Evolutionary conservation across 2,113 vertebrate species (phyloP), one percentile per base, ranked within the genome.

Genomic region (Chaetops frenatus): DNA sequence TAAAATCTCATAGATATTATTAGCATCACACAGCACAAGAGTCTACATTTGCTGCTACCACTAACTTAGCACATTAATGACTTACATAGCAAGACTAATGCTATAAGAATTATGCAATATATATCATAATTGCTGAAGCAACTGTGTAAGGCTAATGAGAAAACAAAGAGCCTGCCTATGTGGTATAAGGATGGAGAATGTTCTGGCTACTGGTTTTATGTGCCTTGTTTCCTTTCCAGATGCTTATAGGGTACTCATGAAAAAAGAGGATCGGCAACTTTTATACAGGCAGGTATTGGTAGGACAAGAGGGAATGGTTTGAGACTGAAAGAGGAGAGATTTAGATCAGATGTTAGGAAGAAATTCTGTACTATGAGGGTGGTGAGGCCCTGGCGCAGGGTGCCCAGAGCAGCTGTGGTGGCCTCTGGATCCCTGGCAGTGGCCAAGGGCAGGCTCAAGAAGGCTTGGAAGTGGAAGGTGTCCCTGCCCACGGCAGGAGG

Each of bases 41-140:
- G 47, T 62, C 90, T 80, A 18, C 93, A 57, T 94, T 95, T 87
- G 53, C 81, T 84, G 18, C 73, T 57, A 47, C 28, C 61, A 4
- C 76, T 81, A 58, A 79, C 70, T 74, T 81, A 86, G 84, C 89
- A 73, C 84, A 85, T 92, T 92, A 88, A 94, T 82, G 94, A 85
- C 87, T 94, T 61, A 47, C 15, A 50, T 42, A 87, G 78, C 50
- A 70, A 88, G 74, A 57, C 74, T 95, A 94, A 95, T 94, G 87
- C 74, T 77, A 27, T n/a, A 88, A 73, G 91, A 82, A 79, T 85
- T 84, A 82, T 73, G 70, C 78, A 95, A 87, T 80, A 69, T 72
- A 15, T 42, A 82, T 53, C 42, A 18, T 65, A 95, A 92, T 85
- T 90, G 94, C 84, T 58, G 51, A 82, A 87, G 71, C 58, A 89